Base-by-base conservation (phyloP, 2,797 vertebrate species). In the Tokudaia muenninki region DNA sequence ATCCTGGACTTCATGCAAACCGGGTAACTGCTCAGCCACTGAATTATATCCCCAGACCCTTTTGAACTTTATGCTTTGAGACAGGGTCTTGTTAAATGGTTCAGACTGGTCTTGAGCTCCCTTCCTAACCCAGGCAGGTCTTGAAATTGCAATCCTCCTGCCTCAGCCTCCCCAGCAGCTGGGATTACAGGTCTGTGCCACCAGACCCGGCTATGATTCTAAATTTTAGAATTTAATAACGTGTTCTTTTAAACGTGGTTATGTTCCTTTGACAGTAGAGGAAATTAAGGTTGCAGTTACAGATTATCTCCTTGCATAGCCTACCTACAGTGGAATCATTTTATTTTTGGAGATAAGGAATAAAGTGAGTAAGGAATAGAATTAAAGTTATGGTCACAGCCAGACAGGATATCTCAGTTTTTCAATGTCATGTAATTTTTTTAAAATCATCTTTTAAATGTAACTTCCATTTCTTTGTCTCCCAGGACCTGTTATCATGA, bases 201-300 rank as follows among this genome's bases (percentile, higher is more conserved):
- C 17, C 61, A 81, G 65, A 70, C 47, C 41, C 31, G 22, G 57
- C 75, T 52, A 82, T 44, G 29, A 92, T 50, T 29, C 65, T 92
- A 89, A 96, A 87, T 11, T 82, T 92, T 59, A 94, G 22, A 92
- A 95, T 79, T 89, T 81, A 97, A 41, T 61, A 83, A 81, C 0
- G 29, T 96, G 47, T 4, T 22, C 70, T 77, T 94, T 78, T 34
- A 61, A 37, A 75, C 14, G 72, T 81, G 72, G 37, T 94, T 79
- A 87, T 3, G 74, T 84, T 77, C 26, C 90, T 83, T 94, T 88
- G 72, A 87, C 50, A 94, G n/a, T 63, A 92, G 50, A 95, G n/a
- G 65, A 96, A 94, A 94, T 82, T 87, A 96, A 95, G 29, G 17
- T 80, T 86, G n/a, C 9, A 75, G 11, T 93, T 31, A 91, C 21